phyloP scores from a whole-genome alignment of 1,140 invertebrate species.

The Aphelenchoides fujianensis region DNA sequence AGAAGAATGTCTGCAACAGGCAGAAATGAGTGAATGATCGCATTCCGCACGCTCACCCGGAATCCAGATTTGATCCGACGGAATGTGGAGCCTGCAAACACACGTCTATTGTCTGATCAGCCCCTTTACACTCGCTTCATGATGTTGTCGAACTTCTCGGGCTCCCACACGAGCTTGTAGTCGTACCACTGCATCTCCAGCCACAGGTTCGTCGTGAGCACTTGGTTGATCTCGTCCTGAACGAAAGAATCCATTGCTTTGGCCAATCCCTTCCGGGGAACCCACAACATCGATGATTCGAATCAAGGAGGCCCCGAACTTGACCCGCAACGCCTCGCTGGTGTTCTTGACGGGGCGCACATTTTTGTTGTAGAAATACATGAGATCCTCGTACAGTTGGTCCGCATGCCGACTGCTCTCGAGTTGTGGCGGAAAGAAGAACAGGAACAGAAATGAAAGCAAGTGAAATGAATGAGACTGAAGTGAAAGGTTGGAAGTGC shows the following conservation, averaged over 20 bases:
- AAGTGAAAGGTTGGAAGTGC: no score
- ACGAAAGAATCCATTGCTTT: conserved; percentile 26
- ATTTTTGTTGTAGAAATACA: conserved; percentile 92
- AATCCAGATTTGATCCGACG: conserved; percentile 63
- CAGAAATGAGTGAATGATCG: no score
- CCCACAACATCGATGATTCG: conserved; percentile 66
- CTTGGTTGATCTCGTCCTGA: conserved; percentile 91
- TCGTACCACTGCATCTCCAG: conserved; percentile 80
- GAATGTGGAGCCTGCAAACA: no score
- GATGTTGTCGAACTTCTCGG: conserved; percentile 86
- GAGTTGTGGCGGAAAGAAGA: background rate
- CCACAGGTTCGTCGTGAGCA: conserved; percentile 91
- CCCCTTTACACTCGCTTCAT: no score
- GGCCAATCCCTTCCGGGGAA: no score
- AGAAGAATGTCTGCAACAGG: conserved; percentile 11
- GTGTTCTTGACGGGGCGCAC: conserved; percentile 90
- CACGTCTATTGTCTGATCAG: no score
- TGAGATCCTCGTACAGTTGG: conserved; percentile 72
- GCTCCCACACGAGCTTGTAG: conserved; percentile 94
- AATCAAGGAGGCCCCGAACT: conserved; percentile 72
- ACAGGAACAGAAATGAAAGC: conserved; percentile 24
- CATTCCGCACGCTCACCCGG: conserved; percentile 1
- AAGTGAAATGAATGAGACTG: no score
- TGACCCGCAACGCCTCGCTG: conserved; percentile 85
- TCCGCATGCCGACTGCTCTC: conserved; percentile 53